Conservation (phyloP, 2,113 vertebrate genomes). For the Scomber japonicus region DNA sequence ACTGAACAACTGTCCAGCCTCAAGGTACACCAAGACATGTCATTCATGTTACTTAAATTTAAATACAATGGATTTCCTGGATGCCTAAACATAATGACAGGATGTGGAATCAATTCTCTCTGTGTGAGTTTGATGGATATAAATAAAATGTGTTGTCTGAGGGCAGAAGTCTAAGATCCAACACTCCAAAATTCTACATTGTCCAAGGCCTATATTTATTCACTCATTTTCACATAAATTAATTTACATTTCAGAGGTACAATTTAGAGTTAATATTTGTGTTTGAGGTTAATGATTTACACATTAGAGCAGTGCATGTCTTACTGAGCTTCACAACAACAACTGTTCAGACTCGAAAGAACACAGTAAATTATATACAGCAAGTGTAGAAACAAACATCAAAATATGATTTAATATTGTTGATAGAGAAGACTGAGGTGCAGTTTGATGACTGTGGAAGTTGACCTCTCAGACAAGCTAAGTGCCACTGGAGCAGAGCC, state of each 20-base stretch:
- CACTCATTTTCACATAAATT: not conserved
- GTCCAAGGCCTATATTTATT: not conserved
- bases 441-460: constrained; percentile 35
- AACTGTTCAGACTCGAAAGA: not conserved
- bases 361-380: not conserved
- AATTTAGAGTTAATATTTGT: no score
- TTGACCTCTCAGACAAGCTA: constrained; percentile 75
- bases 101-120: constrained; percentile 6
- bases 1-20: not conserved
- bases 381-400: not conserved
- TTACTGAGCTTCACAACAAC: not conserved
- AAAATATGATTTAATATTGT: not conserved
- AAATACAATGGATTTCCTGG: not conserved
- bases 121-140: not conserved
- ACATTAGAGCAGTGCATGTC: not conserved
- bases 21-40: not conserved
- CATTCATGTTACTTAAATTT: not conserved
- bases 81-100: not conserved
- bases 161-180: not conserved
- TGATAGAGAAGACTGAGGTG: constrained; percentile 17
- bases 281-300: not conserved
- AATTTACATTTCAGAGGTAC: no score
- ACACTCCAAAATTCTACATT: not conserved
- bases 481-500: constrained; percentile 71
- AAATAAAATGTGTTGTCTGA: not conserved